Conservation (phyloP, 2,888 invertebrate species). For the Drosophila yooni region DNA sequence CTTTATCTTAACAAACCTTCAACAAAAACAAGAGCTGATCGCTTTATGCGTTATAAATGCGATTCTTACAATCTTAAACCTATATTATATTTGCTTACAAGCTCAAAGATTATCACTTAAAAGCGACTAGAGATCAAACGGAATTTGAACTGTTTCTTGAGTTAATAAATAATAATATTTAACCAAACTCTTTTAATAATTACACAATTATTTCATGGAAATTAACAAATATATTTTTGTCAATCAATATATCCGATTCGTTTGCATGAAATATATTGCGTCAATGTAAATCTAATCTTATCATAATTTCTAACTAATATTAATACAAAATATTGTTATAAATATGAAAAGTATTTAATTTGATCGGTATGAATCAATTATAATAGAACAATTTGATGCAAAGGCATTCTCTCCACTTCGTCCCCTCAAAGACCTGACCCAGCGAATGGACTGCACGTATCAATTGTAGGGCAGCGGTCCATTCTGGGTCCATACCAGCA, state of each 20-base stretch:
- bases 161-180: neutral
- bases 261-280: too few species aligned
- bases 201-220: neutral
- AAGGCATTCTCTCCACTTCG: neutral
- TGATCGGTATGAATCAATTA: neutral
- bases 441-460: conserved; percentile 45
- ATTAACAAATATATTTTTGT: neutral
- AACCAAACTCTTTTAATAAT: neutral
- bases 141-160: neutral
- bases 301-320: neutral
- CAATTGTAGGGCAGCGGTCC: conserved; percentile 52
- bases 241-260: neutral
- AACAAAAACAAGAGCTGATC: neutral
- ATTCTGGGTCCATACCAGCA: conserved; percentile 54
- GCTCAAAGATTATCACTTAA: neutral
- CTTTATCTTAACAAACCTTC: neutral
- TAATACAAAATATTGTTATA: neutral
- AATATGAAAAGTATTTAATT: neutral
- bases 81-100: neutral
- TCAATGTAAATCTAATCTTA: too few species aligned
- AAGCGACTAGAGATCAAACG: neutral
- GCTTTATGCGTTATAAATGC: neutral
- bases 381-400: neutral
- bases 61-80: neutral
- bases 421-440: conserved; percentile 12